Evolutionary conservation across 2,797 vertebrate genomes (phyloP), one percentile per base, ranked within the genome.

Genomic region (Sus cebifrons): DNA sequence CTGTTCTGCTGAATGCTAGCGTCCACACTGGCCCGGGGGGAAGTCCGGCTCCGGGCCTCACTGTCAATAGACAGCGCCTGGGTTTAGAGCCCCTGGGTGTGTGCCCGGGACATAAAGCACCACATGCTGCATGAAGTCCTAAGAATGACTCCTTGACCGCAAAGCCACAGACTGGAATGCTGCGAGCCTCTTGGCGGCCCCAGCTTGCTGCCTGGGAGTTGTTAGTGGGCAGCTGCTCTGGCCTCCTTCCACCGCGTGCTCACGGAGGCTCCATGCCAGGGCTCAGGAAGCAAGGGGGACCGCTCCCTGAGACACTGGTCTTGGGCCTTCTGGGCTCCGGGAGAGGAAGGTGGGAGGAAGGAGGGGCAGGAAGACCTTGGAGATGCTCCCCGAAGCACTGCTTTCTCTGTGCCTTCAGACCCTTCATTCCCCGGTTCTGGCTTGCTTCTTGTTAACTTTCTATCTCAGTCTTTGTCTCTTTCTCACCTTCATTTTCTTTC

Each of bases 381-480:
- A 29, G n/a, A 7, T 20, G 13, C 52, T 56, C n/a, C 17, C 13
- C 15, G 6, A 3, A 5, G 17, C 0, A 0, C 0, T 4, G 11
- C 74, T 73, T 68, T 17, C 27, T 78, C 54, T 70, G 18, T 21
- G 0, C 9, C 3, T 18, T 44, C 13, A 1, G 3, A 52, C 20
- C 40, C n/a, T 29, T 14, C 6, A 1, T 16, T 7, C 16, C 36
- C 7, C 14, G 20, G 27, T 29, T 14, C 67, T 58, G 9, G 0
- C 54, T 44, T 15, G 2, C 8, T 9, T 3, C 7, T 20, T 81
- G 73, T 79, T 52, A 10, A 67, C 4, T 67, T 17, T 29, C 17
- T 44, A 2, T 23, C 25, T 62, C 3, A 1, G 3, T 25, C 32
- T 81, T 54, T 62, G 62, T 64, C 49, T 56, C n/a, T 44, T 32